phyloP scores from a whole-genome alignment of 23 tunicate species.

The Oikopleura vanhoeffeni region DNA sequence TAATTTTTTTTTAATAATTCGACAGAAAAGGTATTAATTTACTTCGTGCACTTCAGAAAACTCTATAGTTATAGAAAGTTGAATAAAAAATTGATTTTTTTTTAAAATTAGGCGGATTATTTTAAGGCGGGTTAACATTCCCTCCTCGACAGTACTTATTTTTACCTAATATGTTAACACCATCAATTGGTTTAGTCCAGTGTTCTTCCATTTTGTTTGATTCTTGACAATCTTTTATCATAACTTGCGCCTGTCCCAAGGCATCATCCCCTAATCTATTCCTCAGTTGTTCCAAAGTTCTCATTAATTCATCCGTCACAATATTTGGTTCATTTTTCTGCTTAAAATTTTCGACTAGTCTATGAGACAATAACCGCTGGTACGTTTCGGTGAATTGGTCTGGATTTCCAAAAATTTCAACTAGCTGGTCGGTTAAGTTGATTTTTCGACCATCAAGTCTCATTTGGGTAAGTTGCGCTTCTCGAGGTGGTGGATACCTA shows the following conservation, averaged over 20 bases:
- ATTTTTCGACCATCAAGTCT: not conserved
- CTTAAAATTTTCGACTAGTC: not conserved
- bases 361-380: not conserved
- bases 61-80: too few relatives aligned
- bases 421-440: not conserved
- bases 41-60: too few relatives aligned
- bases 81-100: too few relatives aligned
- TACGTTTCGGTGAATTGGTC: not conserved
- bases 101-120: too few relatives aligned
- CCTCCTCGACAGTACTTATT: too few relatives aligned
- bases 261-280: conserved; percentile 3
- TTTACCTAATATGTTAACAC: too few relatives aligned
- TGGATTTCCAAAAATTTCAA: not conserved
- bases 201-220: too few relatives aligned
- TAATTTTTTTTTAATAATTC: too few relatives aligned
- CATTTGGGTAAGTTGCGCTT: not conserved
- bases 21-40: too few relatives aligned
- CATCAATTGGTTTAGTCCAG: too few relatives aligned
- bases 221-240: conserved; percentile 10
- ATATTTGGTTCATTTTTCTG: not conserved
- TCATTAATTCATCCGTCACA: not conserved
- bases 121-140: too few relatives aligned
- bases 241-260: not conserved
- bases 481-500: not conserved
- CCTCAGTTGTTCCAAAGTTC: not conserved